Conservation (phyloP, 1,140 invertebrate genomes). For the Ladona fulva region DNA sequence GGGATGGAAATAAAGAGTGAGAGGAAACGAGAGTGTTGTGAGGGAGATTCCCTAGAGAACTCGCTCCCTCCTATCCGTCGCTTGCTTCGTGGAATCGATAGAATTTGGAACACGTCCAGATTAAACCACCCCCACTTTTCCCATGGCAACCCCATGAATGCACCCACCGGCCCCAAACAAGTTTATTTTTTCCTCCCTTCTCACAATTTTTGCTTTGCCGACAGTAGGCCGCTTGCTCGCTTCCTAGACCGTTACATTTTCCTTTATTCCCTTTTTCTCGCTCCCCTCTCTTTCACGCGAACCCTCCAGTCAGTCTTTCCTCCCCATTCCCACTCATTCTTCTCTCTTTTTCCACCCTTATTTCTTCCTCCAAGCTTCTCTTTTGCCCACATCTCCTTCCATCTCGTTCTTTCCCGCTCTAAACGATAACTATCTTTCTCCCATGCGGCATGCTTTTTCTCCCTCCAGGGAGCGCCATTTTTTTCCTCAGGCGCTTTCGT, state of each 20-base stretch:
- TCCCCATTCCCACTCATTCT: not conserved
- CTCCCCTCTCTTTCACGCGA: not conserved
- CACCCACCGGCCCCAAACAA: not conserved
- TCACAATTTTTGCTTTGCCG: too few relatives aligned
- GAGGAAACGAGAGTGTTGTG: not conserved
- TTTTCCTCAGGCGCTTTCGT: too few relatives aligned
- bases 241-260: too few relatives aligned
- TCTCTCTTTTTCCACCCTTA: not conserved
- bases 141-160: not conserved
- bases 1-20: not conserved
- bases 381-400: not conserved
- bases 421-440: not conserved
- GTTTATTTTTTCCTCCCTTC: too few relatives aligned
- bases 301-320: not conserved
- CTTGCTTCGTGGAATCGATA: not conserved
- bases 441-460: not conserved
- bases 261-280: not conserved
- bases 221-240: too few relatives aligned
- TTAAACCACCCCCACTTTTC: not conserved
- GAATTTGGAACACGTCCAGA: constrained; percentile 8
- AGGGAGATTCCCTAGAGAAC: not conserved
- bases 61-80: not conserved
- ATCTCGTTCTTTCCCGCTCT: not conserved
- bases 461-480: too few relatives aligned
- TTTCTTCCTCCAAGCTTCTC: not conserved